Evolutionary conservation across 2,113 vertebrate genomes (phyloP).

Genomic region (Anhinga anhinga): DNA sequence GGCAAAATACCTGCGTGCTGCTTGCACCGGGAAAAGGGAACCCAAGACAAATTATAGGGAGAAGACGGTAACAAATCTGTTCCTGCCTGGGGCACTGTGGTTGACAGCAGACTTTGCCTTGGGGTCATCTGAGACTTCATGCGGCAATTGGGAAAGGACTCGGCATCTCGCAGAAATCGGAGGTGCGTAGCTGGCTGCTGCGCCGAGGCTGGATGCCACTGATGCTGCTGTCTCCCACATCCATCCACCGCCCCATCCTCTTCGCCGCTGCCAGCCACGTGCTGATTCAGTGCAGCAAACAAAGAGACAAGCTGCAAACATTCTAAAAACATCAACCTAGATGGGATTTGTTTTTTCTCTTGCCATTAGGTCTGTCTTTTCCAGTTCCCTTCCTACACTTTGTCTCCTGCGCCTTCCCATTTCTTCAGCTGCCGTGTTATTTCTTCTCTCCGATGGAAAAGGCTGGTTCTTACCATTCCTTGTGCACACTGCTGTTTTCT

Average conservation of each 20-base stretch:
- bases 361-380: background rate
- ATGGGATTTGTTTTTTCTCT: background rate
- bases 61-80: background rate
- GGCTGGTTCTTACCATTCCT: background rate
- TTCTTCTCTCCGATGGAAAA: background rate
- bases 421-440: background rate
- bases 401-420: background rate
- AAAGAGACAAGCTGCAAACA: fast-evolving
- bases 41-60: background rate
- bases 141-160: fast-evolving
- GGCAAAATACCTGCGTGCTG: background rate
- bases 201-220: background rate
- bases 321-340: background rate
- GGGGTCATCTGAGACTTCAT: fast-evolving
- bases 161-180: fast-evolving
- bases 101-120: background rate
- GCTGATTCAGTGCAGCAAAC: background rate
- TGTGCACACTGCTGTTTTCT: fast-evolving
- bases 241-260: background rate
- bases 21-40: background rate
- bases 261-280: fast-evolving
- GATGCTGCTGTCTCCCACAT: background rate
- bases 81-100: background rate
- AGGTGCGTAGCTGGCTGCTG: background rate
- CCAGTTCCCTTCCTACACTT: background rate